These are phyloP conservation scores for Chionoecetes opilio DNA, from an alignment of 1,140 invertebrate species.

Conservation along the genomic window DNA sequence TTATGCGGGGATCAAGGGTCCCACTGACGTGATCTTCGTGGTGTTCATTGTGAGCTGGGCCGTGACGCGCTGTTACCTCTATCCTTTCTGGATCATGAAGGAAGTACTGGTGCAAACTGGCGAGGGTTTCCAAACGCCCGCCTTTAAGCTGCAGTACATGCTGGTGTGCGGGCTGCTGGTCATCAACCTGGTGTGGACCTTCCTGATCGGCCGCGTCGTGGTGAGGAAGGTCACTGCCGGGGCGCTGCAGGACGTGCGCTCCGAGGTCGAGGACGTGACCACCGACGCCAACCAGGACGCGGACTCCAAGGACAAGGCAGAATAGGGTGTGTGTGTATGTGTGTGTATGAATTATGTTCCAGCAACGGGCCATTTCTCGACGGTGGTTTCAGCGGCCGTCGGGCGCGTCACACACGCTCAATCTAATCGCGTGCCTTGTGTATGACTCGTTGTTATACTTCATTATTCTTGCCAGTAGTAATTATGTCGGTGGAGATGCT, in stretches of 20 bases:
- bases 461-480: background rate
- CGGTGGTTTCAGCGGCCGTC: background rate
- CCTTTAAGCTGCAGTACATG: conserved; percentile 90
- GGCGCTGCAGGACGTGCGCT: conserved; percentile 54
- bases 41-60: conserved; percentile 96
- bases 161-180: conserved; percentile 49
- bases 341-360: conserved; percentile 43
- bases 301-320: background rate
- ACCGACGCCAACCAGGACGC: background rate
- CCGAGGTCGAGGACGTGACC: conserved; percentile 60
- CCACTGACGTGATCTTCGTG: conserved; percentile 93
- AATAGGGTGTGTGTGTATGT: conserved; percentile 44
- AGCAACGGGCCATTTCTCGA: too few relatives aligned
- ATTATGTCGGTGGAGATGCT: too few relatives aligned
- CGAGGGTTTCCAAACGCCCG: conserved; percentile 93
- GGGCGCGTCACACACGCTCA: background rate
- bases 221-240: conserved; percentile 50
- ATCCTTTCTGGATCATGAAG: conserved; percentile 92
- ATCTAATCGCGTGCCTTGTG: background rate
- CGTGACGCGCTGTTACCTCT: conserved; percentile 92
- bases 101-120: conserved; percentile 94
- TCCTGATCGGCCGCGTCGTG: conserved; percentile 53
- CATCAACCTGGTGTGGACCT: conserved; percentile 62
- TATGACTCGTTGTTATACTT: background rate
- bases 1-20: conserved; percentile 93